Evolutionary conservation across 2,888 invertebrate species (phyloP).

Genomic region (Protodeltote pygarga): DNA sequence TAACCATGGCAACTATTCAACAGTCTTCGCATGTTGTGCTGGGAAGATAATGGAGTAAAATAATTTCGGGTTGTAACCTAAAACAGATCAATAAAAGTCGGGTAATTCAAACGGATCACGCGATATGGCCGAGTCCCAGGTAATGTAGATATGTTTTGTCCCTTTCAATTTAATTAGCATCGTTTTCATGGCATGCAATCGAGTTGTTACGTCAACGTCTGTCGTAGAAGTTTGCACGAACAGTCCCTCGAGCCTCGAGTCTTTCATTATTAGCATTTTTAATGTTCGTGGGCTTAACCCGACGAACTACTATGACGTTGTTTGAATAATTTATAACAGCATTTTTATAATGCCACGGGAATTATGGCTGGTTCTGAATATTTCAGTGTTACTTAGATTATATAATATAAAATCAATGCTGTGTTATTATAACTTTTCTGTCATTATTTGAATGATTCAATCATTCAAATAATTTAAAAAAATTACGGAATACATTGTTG

Average conservation of each 20-base stretch:
- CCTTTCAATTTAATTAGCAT: constrained; percentile 76
- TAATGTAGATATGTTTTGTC: constrained; percentile 63
- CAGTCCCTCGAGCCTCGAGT: constrained; percentile 27
- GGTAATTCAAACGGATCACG: constrained; percentile 78
- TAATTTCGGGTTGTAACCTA: constrained; percentile 74
- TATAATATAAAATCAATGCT: too few species aligned
- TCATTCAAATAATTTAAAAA: too few species aligned
- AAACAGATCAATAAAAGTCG: constrained; percentile 77
- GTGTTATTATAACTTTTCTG: too few species aligned
- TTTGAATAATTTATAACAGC: constrained; percentile 39
- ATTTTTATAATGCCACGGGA: constrained; percentile 10
- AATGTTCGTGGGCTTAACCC: constrained; percentile 33
- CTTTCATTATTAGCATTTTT: constrained; percentile 50
- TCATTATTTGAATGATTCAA: neutral
- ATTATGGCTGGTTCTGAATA: constrained; percentile 4
- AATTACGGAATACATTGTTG: too few species aligned
- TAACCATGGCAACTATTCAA: constrained; percentile 66
- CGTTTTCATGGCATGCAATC: constrained; percentile 71
- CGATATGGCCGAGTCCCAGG: constrained; percentile 81
- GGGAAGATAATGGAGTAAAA: constrained; percentile 76
- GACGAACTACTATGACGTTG: constrained; percentile 21
- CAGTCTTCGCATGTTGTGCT: constrained; percentile 72
- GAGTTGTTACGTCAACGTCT: constrained; percentile 50
- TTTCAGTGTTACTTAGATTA: constrained; percentile 1
- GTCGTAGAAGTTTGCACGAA: constrained; percentile 37